Percentiles rank a stretch among this genome's conserved stretches.
phyloP scores from a whole-genome alignment of 2,113 vertebrate species.

The Triplophysa rosa region DNA sequence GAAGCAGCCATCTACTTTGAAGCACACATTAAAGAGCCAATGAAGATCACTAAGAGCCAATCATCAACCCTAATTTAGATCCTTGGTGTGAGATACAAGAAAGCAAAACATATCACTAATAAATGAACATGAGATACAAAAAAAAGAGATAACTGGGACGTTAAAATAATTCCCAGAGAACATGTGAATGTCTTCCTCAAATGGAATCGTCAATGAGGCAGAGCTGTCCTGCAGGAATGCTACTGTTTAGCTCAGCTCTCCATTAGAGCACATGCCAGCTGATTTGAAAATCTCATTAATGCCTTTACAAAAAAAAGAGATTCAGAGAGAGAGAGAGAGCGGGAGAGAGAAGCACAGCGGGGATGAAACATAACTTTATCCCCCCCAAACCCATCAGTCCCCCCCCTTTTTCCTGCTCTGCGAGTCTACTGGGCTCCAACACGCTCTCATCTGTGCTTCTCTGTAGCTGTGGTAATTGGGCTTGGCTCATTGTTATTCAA shows the following conservation, averaged over 20 bases:
- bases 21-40: constrained; percentile 54
- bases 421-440: constrained; percentile 53
- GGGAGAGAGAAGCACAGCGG: constrained; percentile 30
- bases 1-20: constrained; percentile 24
- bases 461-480: constrained; percentile 78
- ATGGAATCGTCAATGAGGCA: constrained; percentile 73
- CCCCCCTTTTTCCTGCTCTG: constrained; percentile 30
- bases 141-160: constrained; percentile 68
- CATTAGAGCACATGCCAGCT: constrained; percentile 71
- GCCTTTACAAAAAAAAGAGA: constrained; percentile 63
- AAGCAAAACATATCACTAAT: constrained; percentile 74
- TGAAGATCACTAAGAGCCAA: constrained; percentile 46
- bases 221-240: constrained; percentile 66
- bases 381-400: constrained; percentile 29
- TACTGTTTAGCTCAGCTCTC: constrained; percentile 64
- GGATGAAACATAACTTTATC: constrained; percentile 53
- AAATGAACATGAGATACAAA: constrained; percentile 72
- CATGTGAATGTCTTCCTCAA: constrained; percentile 63
- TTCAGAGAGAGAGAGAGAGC: constrained; percentile 56
- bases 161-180: constrained; percentile 63
- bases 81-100: constrained; percentile 59
- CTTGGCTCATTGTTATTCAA: constrained; percentile 75
- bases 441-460: constrained; percentile 61
- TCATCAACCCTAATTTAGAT: constrained; percentile 64
- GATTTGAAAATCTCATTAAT: constrained; percentile 81